A percentile compares a stretch with the other conserved stretches of the same genome.
Evolutionary conservation across 2,113 vertebrate genomes (phyloP).

Genomic region (Seriola rivoliana): DNA sequence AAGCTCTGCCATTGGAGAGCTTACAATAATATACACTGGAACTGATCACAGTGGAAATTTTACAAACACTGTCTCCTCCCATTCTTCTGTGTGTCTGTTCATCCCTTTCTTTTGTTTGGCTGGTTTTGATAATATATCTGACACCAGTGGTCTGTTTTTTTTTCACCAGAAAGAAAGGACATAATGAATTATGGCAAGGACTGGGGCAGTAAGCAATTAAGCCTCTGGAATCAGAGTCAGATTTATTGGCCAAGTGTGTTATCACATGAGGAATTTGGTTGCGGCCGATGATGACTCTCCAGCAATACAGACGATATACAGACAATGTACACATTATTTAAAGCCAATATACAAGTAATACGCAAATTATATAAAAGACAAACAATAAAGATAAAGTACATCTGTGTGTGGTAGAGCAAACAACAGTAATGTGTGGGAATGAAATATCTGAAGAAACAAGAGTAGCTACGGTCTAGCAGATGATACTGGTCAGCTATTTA

Average conservation of each 20-base stretch:
- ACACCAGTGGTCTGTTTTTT: constrained; percentile 16
- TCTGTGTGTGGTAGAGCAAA: neutral
- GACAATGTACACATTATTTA: neutral
- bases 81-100: neutral
- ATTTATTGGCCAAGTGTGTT: no score
- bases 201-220: neutral
- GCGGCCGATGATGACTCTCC: neutral
- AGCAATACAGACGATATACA: neutral
- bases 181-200: constrained; percentile 13
- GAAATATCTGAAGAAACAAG: no score
- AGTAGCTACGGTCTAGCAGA: no score
- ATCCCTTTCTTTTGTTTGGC: neutral
- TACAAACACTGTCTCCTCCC: neutral
- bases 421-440: neutral
- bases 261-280: no score
- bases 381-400: neutral
- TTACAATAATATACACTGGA: constrained; percentile 9
- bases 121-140: neutral
- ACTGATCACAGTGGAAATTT: constrained; percentile 7
- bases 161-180: neutral
- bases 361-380: neutral
- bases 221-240: neutral
- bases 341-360: neutral
- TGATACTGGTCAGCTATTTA: no score
- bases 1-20: constrained; percentile 6